These are phyloP conservation scores for Montipora capricornis DNA, from an alignment of 64 coral and sea anemone species.

Conservation along the genomic window DNA sequence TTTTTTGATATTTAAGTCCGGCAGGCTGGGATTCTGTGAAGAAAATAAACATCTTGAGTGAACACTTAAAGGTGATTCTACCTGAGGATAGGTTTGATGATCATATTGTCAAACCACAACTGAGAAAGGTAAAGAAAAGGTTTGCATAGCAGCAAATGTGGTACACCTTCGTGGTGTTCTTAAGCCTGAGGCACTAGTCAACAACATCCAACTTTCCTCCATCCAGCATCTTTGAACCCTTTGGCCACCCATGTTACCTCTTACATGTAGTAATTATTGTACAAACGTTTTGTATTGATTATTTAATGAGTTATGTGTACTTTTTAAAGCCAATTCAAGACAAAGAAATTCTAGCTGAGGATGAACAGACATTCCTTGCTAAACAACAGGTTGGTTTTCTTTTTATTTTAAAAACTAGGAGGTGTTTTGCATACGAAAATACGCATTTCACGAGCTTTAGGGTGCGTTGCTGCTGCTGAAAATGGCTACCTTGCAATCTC, in stretches of 20 bases:
- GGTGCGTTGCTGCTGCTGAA: too few species aligned
- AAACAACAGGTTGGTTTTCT: slow-evolving; percentile 91
- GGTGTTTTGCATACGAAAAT: not conserved
- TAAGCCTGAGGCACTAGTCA: too few species aligned
- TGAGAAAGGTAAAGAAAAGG: slow-evolving; percentile 80
- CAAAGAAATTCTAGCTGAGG: slow-evolving; percentile 91
- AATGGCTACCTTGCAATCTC: too few species aligned
- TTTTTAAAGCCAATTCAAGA: slow-evolving; percentile 93
- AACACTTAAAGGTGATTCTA: slow-evolving; percentile 93
- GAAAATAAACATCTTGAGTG: slow-evolving; percentile 95
- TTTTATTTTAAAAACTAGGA: too few species aligned
- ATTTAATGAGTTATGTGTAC: not conserved
- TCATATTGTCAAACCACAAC: slow-evolving; percentile 91
- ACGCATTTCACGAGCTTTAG: too few species aligned
- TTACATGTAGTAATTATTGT: too few species aligned
- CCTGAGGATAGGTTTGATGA: slow-evolving; percentile 97
- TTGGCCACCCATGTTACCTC: too few species aligned
- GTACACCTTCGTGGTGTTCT: too few species aligned
- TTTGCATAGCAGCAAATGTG: too few species aligned
- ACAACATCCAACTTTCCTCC: too few species aligned
- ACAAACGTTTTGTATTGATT: too few species aligned
- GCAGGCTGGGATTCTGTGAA: slow-evolving; percentile 97
- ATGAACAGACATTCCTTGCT: slow-evolving; percentile 93
- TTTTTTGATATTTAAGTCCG: slow-evolving; percentile 62
- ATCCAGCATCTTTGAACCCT: too few species aligned